Evolutionary conservation across 1,140 invertebrate genomes (phyloP).

Genomic region (Lepidurus apus): DNA sequence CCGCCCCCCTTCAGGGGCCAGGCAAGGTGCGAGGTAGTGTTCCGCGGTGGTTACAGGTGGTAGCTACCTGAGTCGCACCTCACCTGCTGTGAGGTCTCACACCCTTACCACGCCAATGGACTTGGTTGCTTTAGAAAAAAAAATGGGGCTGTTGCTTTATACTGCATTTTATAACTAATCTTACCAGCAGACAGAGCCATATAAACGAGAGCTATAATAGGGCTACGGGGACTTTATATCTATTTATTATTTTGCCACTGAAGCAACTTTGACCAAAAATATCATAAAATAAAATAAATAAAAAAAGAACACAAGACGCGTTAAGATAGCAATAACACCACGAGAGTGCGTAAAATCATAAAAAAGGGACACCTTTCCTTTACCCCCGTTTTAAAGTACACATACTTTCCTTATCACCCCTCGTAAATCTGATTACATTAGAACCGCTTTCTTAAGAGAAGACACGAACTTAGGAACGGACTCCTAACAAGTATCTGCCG

Average conservation of each 20-base stretch:
- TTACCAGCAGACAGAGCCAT: not conserved
- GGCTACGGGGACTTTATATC: not conserved
- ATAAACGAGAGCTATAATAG: not conserved
- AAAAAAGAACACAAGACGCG: not conserved
- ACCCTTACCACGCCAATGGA: constrained; percentile 20
- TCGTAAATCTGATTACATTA: not conserved
- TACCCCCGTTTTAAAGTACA: not conserved
- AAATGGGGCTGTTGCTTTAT: not conserved
- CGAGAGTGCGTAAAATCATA: not conserved
- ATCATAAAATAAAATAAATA: no score
- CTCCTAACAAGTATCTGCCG: no score
- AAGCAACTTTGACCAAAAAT: not conserved
- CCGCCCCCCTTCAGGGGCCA: not conserved
- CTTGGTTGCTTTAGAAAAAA: not conserved
- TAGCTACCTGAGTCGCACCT: constrained; percentile 20
- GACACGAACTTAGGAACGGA: not conserved
- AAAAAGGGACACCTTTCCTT: not conserved
- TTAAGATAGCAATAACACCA: not conserved
- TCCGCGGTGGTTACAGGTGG: constrained; percentile 11
- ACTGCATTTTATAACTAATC: constrained; percentile 20
- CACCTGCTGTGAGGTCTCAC: constrained; percentile 20
- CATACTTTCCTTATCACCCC: constrained; percentile 9
- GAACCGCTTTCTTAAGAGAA: not conserved
- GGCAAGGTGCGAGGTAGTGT: constrained; percentile 8
- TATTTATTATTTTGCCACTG: not conserved